Percentiles rank a stretch among this genome's conserved stretches.
Evolutionary conservation across 2,797 vertebrate species (phyloP).

Genomic region (Spea hammondii): DNA sequence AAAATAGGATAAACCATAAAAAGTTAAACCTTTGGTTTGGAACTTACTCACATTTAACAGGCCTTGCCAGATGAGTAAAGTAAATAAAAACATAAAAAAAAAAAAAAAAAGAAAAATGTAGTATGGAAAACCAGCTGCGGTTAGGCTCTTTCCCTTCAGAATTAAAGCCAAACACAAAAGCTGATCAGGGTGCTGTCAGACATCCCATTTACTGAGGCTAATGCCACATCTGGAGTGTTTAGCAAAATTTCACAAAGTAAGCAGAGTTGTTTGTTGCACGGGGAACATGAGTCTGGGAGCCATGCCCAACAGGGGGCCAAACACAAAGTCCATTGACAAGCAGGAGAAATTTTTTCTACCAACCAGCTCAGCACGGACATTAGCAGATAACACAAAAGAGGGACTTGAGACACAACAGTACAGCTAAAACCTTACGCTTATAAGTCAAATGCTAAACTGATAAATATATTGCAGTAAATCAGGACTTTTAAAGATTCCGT

Average conservation of each 20-base stretch:
- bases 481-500: no score
- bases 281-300: constrained; percentile 12
- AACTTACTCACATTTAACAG: no score
- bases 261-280: constrained; percentile 11
- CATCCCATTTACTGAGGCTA: constrained; percentile 6
- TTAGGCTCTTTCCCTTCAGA: no score
- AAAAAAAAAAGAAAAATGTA: no score
- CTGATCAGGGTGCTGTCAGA: neutral
- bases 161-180: neutral
- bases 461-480: no score
- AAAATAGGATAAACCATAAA: no score
- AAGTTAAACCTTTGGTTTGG: no score
- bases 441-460: neutral
- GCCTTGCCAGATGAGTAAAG: no score
- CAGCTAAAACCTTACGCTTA: neutral
- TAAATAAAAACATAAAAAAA: no score
- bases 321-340: constrained; percentile 3
- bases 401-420: neutral
- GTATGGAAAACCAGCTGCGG: neutral
- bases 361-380: neutral
- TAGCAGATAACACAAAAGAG: neutral
- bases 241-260: constrained; percentile 18
- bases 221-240: constrained; percentile 11
- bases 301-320: constrained; percentile 15
- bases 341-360: neutral